Evolutionary conservation across 2,113 vertebrate genomes (phyloP).

Genomic region (Corapipo altera): DNA sequence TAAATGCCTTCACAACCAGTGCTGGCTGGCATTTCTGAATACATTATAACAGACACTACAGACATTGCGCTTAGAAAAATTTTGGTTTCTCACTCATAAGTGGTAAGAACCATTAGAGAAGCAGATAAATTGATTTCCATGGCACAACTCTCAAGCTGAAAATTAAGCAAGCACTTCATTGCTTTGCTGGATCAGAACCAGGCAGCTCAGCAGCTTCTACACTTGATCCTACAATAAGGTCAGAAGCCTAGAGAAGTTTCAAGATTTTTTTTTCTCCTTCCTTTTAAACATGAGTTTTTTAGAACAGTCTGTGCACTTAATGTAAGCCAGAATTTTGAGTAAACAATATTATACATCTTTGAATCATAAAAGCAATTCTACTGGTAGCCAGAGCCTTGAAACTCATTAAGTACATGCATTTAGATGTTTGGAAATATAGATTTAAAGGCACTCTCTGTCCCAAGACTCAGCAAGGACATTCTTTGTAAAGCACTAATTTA

Average conservation of each 20-base stretch:
- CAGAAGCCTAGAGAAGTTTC: neutral
- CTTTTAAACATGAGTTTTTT: neutral
- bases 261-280: neutral
- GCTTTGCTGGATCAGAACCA: neutral
- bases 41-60: neutral
- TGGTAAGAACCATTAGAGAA: neutral
- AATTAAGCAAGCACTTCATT: neutral
- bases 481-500: constrained; percentile 8
- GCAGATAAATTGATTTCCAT: neutral
- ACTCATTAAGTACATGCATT: neutral
- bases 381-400: neutral
- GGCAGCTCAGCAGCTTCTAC: neutral
- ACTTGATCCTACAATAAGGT: neutral
- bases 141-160: neutral
- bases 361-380: neutral
- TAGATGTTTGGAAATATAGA: neutral
- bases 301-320: neutral
- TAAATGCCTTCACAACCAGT: neutral
- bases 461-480: constrained; percentile 3
- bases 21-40: neutral
- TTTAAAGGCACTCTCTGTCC: neutral
- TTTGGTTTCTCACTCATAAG: neutral
- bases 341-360: neutral
- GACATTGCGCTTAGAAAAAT: neutral
- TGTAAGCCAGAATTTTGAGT: neutral